Base-by-base conservation (phyloP, 2,888 invertebrate genomes). In the Idaea aversata region DNA sequence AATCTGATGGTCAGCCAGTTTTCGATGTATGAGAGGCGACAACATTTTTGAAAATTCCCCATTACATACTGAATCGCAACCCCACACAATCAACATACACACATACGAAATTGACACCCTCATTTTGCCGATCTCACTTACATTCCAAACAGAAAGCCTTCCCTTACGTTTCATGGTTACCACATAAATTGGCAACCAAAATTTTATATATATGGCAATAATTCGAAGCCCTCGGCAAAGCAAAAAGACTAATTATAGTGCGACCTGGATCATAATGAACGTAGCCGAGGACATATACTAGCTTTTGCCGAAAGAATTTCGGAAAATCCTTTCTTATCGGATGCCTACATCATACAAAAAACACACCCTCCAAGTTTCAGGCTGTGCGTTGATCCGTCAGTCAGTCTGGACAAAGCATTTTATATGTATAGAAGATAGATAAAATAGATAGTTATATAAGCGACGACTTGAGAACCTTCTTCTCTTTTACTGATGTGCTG, bases 81-180 rank as follows among this genome's bases (percentile, higher is more conserved):
- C 47, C 13, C 10, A 47, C 47, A 47, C 47, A 13, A 47, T 13
- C 47, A 78, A 75, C 77, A 76, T 74, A 78, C 75, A 79, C 77
- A 82, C 75, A 79, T 71, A 70, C 47, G 47, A 76, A 83, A 82
- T 79, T 82, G 79, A 84, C 85, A 86, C 84, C 84, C 82, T 83
- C 80, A 83, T 82, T 25, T 75, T 76, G 75, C 83, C 81, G 79
- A 84, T 81, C 78, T 77, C 82, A 82, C 78, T 47, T 47, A 62
- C 59, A 57, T 34, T 10, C 35, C 63, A 6, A 15, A 35, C 63
- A 6, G 5, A 35, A 15, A 61, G 47, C 47, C 13, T 47, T 47
- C 47, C 47, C 47, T 47, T 47, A 10, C 47, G 2, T 47, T 47
- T 13, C 47, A 47, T 47, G 4, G 47, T 47, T 47, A 47, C 47